Percentiles rank a stretch among this genome's conserved stretches.
Evolutionary conservation across 1,140 invertebrate genomes (phyloP).

Genomic region (Theocolax elegans): DNA sequence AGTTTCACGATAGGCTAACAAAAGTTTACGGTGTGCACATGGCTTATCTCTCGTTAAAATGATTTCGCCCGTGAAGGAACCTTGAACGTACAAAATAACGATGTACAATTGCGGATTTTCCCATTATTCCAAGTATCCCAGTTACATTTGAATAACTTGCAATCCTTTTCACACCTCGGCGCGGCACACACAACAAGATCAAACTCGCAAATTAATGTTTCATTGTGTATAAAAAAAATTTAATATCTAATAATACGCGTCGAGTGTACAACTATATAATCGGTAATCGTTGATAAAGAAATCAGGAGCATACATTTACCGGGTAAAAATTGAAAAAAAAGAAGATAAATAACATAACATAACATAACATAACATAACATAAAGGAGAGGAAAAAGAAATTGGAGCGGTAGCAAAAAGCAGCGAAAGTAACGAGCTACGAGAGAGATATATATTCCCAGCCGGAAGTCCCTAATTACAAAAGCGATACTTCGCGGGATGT

Average conservation of each 20-base stretch:
- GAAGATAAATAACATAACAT: not conserved
- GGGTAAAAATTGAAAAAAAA: not conserved
- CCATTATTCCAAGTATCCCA: not conserved
- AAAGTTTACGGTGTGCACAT: conserved; percentile 20
- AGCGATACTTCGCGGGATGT: conserved; percentile 32
- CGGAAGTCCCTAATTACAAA: conserved; percentile 38
- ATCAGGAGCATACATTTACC: not conserved
- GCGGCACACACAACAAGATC: no score
- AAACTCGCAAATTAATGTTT: not conserved
- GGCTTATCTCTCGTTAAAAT: conserved; percentile 21
- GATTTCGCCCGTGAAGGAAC: not conserved
- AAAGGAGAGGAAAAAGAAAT: conserved; percentile 29
- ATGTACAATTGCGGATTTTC: not conserved
- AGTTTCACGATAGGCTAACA: conserved; percentile 20
- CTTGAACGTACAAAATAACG: not conserved
- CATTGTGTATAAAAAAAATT: not conserved
- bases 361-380: no score
- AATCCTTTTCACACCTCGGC: not conserved
- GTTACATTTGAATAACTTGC: not conserved
- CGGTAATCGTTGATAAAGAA: not conserved
- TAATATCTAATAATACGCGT: no score
- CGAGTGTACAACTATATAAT: not conserved
- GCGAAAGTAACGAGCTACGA: conserved; percentile 32
- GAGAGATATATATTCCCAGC: conserved; percentile 1
- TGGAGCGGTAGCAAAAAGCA: conserved; percentile 10